Evolutionary conservation across 2,797 vertebrate genomes (phyloP), one percentile per base, ranked within the genome.

Genomic region (Microctenopoma stevenorrisi): DNA sequence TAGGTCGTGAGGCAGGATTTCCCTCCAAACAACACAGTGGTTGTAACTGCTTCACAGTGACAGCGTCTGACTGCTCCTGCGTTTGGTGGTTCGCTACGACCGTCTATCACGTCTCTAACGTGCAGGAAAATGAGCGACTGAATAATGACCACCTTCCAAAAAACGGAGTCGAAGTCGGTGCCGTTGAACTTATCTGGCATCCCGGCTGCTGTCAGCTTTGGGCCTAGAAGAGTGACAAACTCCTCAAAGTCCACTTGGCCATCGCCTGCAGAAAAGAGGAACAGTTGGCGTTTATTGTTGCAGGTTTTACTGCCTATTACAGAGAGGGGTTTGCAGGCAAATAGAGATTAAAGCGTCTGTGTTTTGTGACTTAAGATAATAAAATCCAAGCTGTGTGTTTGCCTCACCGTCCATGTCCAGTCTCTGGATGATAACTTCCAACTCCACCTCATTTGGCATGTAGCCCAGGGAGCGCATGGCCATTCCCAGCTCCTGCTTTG

Each of bases 161-260:
- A 99, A 52, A 99, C 96, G 0, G 97, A 98, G 93, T 99, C 98
- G 16, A 99, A 99, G 86, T 98, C 96, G 0, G 96, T 97, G 86
- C 97, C 96, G 0, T 94, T 93, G 91, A 99, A 99, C 86, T 97
- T 97, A 92, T 98, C 97, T 0, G 98, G 98, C 84, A 98, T 88
- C 30, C 96, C 96, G 0, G 96, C 95, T n/a, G 96, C 95, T 8
- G 97, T 95, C 63, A 99, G 94, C 86, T 98, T 99, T 68, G 98
- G 98, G 40, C 98, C 98, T 76, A 99, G 90, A 53, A 99, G 93
- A 2, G 97, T 98, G 85, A 99, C 96, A 47, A 99, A 99, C 89
- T 99, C 98, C 82, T 99, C 98, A 14, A 99, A 99, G 91, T 99
- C 97, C 91, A 99, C 98, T 87, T 98, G 97, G 33, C 98, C 97